These are phyloP conservation scores for Hypomecis punctinalis DNA, from an alignment of 2,888 invertebrate genomes.

Conservation along the genomic window DNA sequence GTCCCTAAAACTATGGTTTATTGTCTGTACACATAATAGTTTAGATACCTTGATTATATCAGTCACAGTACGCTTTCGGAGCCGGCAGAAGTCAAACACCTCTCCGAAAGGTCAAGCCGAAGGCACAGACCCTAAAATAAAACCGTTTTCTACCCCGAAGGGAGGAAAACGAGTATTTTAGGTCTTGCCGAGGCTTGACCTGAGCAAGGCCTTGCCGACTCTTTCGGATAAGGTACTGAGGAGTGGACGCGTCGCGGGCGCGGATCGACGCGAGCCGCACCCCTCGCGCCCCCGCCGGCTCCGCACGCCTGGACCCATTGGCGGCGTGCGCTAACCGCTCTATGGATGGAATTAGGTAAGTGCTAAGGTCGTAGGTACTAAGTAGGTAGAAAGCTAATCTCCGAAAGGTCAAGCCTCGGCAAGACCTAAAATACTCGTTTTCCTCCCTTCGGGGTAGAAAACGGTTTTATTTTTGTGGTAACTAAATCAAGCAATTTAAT, in stretches of 20 bases:
- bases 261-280: neutral
- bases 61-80: conserved; percentile 12
- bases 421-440: conserved; percentile 1
- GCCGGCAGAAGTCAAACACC: conserved; percentile 13
- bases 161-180: conserved; percentile 38
- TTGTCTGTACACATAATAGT: neutral
- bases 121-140: conserved; percentile 14
- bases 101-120: conserved; percentile 18
- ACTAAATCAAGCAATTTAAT: too few relatives aligned
- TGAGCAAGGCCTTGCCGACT: conserved; percentile 14
- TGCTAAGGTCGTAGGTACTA: too few relatives aligned
- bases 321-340: too few relatives aligned
- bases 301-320: too few relatives aligned
- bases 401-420: too few relatives aligned
- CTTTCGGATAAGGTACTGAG: conserved; percentile 2
- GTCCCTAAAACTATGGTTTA: neutral
- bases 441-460: conserved; percentile 9
- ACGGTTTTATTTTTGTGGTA: neutral
- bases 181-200: conserved; percentile 35
- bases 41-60: too few relatives aligned
- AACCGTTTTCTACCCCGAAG: conserved; percentile 39
- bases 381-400: neutral
- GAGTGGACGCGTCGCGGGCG: neutral
- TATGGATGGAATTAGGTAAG: too few relatives aligned
- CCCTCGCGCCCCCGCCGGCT: neutral